These are phyloP conservation scores for Eupithecia inturbata DNA, from an alignment of 2,888 invertebrate genomes.

Conservation along the genomic window DNA sequence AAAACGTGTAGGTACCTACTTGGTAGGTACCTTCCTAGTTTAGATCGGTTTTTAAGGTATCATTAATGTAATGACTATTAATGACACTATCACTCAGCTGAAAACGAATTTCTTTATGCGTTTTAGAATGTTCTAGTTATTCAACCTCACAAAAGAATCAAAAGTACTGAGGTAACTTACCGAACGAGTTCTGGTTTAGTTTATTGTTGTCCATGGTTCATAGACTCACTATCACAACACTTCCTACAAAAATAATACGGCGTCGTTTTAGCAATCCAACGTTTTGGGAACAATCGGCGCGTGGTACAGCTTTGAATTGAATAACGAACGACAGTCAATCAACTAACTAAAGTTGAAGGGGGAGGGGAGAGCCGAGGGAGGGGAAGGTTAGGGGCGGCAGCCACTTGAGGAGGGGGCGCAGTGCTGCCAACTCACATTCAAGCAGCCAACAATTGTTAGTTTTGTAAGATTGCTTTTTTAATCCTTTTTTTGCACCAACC, in stretches of 20 bases:
- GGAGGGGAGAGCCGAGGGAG: too few species aligned
- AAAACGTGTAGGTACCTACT: too few species aligned
- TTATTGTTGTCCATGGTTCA: constrained; percentile 68
- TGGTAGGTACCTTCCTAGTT: too few species aligned
- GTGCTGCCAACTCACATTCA: neutral
- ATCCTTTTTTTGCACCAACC: neutral
- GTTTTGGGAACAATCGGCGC: constrained; percentile 24
- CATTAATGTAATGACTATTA: too few species aligned
- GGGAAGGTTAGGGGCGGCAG: neutral
- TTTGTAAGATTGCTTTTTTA: neutral
- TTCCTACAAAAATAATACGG: constrained; percentile 7
- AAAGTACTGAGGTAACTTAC: constrained; percentile 56
- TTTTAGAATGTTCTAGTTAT: neutral
- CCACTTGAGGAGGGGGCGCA: neutral
- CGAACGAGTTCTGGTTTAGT: constrained; percentile 63
- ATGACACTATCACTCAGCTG: too few species aligned
- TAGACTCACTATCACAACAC: constrained; percentile 17
- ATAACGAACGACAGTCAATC: constrained; percentile 11
- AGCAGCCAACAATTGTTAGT: neutral
- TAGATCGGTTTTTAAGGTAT: too few species aligned
- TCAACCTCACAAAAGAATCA: neutral
- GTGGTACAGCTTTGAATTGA: constrained; percentile 7
- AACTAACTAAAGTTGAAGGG: constrained; percentile 26
- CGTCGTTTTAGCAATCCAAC: constrained; percentile 18
- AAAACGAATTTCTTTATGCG: too few species aligned